phyloP scores from a whole-genome alignment of 2,888 invertebrate genomes.

The Heliconius charithonia region DNA sequence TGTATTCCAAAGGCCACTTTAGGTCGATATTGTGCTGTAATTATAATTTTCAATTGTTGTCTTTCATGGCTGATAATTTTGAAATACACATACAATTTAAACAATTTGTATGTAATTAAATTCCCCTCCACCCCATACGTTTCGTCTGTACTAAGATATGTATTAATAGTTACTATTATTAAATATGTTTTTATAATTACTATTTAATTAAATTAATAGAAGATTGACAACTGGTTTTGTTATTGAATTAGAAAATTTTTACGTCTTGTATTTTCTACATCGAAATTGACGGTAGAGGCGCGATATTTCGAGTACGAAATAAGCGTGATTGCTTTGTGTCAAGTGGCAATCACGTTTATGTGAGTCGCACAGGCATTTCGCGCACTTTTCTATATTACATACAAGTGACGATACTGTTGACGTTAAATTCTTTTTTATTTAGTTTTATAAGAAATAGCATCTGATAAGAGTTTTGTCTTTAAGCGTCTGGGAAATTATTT shows the following conservation, averaged over 20 bases:
- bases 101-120: slow-evolving; percentile 3
- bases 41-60: slow-evolving; percentile 36
- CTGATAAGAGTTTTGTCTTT: not conserved
- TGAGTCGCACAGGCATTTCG: slow-evolving; percentile 41
- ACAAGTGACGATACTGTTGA: not conserved
- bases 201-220: slow-evolving; percentile 47
- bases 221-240: slow-evolving; percentile 58
- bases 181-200: too few relatives aligned
- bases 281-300: slow-evolving; percentile 51
- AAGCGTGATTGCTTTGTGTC: slow-evolving; percentile 61
- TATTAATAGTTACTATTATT: not conserved
- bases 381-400: slow-evolving; percentile 2
- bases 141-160: slow-evolving; percentile 2
- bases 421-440: not conserved
- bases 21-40: slow-evolving; percentile 53
- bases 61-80: not conserved
- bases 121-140: too few relatives aligned
- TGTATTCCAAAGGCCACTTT: slow-evolving; percentile 75
- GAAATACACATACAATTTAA: not conserved
- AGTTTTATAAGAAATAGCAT: not conserved
- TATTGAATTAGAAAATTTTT: slow-evolving; percentile 63
- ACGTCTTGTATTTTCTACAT: slow-evolving; percentile 59
- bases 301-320: slow-evolving; percentile 60
- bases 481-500: not conserved
- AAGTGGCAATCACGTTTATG: slow-evolving; percentile 56